Evolutionary conservation across 2,797 vertebrate species (phyloP).

Genomic region (Hipposideros larvatus): DNA sequence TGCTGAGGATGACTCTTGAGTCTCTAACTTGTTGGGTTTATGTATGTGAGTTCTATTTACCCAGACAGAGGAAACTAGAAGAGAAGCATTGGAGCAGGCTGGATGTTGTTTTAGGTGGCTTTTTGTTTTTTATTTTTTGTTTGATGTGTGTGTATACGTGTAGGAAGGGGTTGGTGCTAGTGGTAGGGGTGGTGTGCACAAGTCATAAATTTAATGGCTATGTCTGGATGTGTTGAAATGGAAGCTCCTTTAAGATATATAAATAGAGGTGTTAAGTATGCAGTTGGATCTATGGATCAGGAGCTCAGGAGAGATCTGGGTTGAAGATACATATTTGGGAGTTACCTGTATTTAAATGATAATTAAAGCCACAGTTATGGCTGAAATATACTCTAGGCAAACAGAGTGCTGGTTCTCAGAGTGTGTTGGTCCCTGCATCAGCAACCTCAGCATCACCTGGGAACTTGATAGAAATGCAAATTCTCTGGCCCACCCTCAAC

Average conservation of each 20-base stretch:
- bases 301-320: neutral
- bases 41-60: neutral
- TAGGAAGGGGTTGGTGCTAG: neutral
- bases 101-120: too few relatives aligned
- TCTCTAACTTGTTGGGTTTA: neutral
- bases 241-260: neutral
- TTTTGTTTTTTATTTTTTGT: neutral
- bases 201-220: neutral
- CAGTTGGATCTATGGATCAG: neutral
- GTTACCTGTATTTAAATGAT: neutral
- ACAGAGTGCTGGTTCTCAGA: neutral
- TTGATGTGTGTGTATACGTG: neutral
- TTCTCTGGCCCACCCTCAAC: neutral
- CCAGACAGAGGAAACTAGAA: neutral
- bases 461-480: constrained; percentile 24
- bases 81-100: neutral
- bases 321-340: constrained; percentile 35
- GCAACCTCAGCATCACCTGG: neutral
- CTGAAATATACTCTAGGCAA: constrained; percentile 29
- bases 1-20: neutral
- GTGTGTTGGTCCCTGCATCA: neutral
- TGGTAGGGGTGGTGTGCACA: neutral
- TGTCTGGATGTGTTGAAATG: neutral
- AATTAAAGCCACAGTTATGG: constrained; percentile 34
- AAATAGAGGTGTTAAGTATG: neutral